A percentile compares a stretch with the other conserved stretches of the same genome.
These are phyloP conservation scores for Polydrusus pterygomalis DNA, from an alignment of 2,888 invertebrate species.

Conservation along the genomic window DNA sequence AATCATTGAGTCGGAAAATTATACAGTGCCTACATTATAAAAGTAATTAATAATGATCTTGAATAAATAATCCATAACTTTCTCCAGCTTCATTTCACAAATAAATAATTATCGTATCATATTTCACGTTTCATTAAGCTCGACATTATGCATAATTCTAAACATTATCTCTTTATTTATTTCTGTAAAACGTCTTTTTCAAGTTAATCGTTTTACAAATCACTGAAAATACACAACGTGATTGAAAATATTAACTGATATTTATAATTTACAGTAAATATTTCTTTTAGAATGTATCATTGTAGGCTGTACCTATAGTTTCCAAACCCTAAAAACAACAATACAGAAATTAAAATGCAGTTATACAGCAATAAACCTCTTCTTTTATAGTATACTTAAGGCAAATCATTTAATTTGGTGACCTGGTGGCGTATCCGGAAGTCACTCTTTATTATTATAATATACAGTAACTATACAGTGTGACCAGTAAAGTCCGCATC, in stretches of 20 bases:
- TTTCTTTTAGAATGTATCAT: neutral
- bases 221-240: neutral
- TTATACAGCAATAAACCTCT: no score
- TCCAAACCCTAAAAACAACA: no score
- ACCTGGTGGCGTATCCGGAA: no score
- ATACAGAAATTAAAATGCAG: no score
- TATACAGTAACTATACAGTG: no score
- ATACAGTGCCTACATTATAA: no score
- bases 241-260: conserved; percentile 2
- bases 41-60: conserved; percentile 6
- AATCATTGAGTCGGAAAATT: conserved; percentile 17
- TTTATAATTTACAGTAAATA: neutral
- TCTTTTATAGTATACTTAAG: no score
- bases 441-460: no score
- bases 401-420: no score
- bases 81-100: conserved; percentile 9
- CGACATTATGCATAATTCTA: neutral
- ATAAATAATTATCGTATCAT: conserved; percentile 20
- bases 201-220: neutral
- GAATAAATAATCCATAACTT: conserved; percentile 1
- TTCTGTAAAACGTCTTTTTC: neutral
- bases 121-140: conserved; percentile 19
- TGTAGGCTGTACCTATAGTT: no score
- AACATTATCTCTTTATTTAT: neutral
- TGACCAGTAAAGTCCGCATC: no score